These are phyloP conservation scores for Orius insidiosus DNA, from an alignment of 1,140 invertebrate species.

Conservation along the genomic window DNA sequence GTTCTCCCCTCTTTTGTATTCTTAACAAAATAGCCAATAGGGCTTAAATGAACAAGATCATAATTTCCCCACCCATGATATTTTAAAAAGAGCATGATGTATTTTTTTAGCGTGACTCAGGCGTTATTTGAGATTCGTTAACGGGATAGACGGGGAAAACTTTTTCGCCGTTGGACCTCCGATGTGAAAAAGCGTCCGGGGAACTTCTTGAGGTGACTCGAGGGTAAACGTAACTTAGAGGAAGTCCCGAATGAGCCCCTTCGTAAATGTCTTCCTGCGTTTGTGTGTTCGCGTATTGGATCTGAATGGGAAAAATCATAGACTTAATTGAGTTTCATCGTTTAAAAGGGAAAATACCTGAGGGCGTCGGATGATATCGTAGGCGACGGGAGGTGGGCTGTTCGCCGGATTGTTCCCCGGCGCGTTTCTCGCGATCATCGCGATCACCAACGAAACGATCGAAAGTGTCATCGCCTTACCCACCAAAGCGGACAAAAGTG, in stretches of 20 bases:
- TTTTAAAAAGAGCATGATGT: too few relatives aligned
- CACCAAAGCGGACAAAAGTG: conserved; percentile 9
- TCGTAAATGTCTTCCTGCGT: conserved; percentile 10
- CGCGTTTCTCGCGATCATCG: conserved; percentile 1
- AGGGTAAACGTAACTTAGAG: conserved; percentile 2
- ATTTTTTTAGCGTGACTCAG: too few relatives aligned
- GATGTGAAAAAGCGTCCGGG: too few relatives aligned
- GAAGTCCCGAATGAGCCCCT: conserved; percentile 6
- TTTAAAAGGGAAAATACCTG: conserved; percentile 2
- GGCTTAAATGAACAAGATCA: too few relatives aligned
- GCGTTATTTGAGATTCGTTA: too few relatives aligned
- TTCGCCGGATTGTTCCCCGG: conserved; percentile 2
- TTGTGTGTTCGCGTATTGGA: conserved; percentile 5
- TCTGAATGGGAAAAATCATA: background rate
- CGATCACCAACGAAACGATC: conserved; percentile 7
- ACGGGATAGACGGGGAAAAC: too few relatives aligned
- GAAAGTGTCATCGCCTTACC: conserved; percentile 13
- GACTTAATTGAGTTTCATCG: too few relatives aligned
- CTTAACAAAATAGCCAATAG: too few relatives aligned
- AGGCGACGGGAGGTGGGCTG: conserved; percentile 4
- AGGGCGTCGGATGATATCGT: conserved; percentile 10
- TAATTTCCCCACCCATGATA: too few relatives aligned
- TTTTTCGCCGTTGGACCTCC: too few relatives aligned
- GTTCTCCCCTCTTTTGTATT: too few relatives aligned
- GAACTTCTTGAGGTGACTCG: conserved; percentile 2